Base-by-base conservation (phyloP, 1,140 invertebrate genomes). In the Schlechtendalia chinensis region DNA sequence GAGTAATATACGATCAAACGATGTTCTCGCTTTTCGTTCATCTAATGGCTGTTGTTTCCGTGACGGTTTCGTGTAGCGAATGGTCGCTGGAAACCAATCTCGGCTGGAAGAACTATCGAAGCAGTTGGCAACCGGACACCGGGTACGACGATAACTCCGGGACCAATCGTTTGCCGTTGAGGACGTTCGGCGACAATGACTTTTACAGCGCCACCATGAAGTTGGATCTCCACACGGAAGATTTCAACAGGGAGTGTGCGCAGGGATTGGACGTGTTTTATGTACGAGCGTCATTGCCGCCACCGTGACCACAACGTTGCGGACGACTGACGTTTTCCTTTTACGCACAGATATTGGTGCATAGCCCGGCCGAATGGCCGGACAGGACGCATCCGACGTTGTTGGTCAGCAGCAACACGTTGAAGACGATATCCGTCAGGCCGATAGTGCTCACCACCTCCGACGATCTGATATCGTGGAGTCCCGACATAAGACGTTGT, bases 401-500 rank as follows among this genome's bases (percentile, higher is more conserved):
- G 0, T 65, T 72, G 14, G 75, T 63, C 10, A 61, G 54, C 16
- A 8, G 17, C 6, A 81, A 82, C 54, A 24, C 45, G 2, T 22
- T 72, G 0, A 32, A 63, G 8, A 56, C 58, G 0, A 47, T 83
- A n/a, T 67, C 56, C 16, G 24, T 83, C 8, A 63, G 27, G 4
- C 83, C 83, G 6, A n/a, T 72, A 8, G 24, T 82, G 27, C 22
- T 47, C 11, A 47, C 71, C 0, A 82, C 74, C 1, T 29, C 63
- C 0, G 1, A 10, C 1, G 65, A 80, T 0, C 11, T 82, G 1
- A 47, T 39, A 16, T 17, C 72, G 16, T 84, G 82, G 83, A 50
- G 53, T 24, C 75, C 83, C 0, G 5, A 53, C 5, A 65, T 82
- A 39, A 61, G 83, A 39, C 82, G 82, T 19, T 92, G 91, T 82